These are phyloP conservation scores for Drosophila saltans DNA, from an alignment of 1,140 invertebrate species.

Conservation along the genomic window DNA sequence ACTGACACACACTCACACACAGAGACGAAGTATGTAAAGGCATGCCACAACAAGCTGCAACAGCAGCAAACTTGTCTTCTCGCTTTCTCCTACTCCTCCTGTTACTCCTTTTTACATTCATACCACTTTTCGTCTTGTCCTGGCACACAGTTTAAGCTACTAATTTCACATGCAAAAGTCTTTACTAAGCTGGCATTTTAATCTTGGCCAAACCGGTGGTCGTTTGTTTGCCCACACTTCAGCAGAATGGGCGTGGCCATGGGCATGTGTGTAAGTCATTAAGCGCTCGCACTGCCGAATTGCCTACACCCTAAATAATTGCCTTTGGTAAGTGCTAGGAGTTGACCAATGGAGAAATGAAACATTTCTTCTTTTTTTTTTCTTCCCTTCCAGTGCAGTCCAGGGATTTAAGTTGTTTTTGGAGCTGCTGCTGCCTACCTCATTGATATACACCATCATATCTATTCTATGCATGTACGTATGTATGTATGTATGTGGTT, in stretches of 20 bases:
- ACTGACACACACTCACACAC: conserved; percentile 1
- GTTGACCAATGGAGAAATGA: conserved; percentile 7
- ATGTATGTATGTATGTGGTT: neutral
- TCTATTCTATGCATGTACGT: conserved; percentile 3
- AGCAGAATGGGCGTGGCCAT: conserved; percentile 43
- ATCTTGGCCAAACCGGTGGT: conserved; percentile 68
- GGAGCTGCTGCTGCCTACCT: neutral
- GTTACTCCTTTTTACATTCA: neutral
- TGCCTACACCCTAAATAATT: conserved; percentile 78
- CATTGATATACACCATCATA: conserved; percentile 24
- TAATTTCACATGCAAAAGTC: conserved; percentile 81
- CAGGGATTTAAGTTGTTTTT: conserved; percentile 47
- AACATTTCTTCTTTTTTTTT: neutral
- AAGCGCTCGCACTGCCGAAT: conserved; percentile 68
- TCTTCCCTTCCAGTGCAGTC: neutral
- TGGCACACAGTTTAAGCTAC: conserved; percentile 69
- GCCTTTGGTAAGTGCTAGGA: conserved; percentile 20
- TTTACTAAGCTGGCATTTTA: conserved; percentile 78
- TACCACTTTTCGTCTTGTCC: conserved; percentile 11
- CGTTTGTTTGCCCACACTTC: neutral
- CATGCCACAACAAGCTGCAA: conserved; percentile 75
- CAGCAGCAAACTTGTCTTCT: conserved; percentile 21
- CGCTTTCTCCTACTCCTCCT: neutral
- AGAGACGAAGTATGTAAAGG: conserved; percentile 35
- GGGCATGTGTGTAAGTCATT: conserved; percentile 68